Evolutionary conservation across 2,113 vertebrate genomes (phyloP).

Genomic region (Charina bottae): DNA sequence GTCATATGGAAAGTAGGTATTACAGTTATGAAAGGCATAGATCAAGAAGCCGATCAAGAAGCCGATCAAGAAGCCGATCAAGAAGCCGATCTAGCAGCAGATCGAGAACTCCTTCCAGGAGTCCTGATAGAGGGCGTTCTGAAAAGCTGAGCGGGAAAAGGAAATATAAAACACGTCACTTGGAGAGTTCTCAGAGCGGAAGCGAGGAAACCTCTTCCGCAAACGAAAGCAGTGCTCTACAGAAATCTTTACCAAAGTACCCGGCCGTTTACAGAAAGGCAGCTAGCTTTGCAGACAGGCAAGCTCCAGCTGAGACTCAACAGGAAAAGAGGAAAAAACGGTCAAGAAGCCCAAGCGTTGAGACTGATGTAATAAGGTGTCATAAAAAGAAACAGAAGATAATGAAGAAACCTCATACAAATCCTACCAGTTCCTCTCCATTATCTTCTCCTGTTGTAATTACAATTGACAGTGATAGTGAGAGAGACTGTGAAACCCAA

Average conservation of each 20-base stretch:
- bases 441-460: constrained; percentile 79
- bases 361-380: constrained; percentile 76
- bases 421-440: constrained; percentile 55
- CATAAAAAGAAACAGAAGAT: constrained; percentile 91
- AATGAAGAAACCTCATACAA: constrained; percentile 85
- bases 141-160: constrained; percentile 90
- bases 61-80: too few species aligned
- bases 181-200: constrained; percentile 73
- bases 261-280: constrained; percentile 68
- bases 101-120: constrained; percentile 73
- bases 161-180: constrained; percentile 90
- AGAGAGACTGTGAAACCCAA: constrained; percentile 69
- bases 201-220: constrained; percentile 40
- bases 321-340: constrained; percentile 77
- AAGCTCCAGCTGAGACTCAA: constrained; percentile 71
- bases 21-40: constrained; percentile 72
- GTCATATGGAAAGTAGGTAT: constrained; percentile 73
- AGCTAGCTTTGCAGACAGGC: constrained; percentile 68
- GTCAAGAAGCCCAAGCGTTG: constrained; percentile 82
- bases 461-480: constrained; percentile 87
- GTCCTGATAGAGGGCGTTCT: constrained; percentile 67
- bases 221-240: constrained; percentile 59
- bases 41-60: constrained; percentile 60
- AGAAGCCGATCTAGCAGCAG: constrained; percentile 73
- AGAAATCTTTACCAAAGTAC: constrained; percentile 65